Evolutionary conservation across 2,797 vertebrate species (phyloP).

Genomic region (Eulemur rubriventer): DNA sequence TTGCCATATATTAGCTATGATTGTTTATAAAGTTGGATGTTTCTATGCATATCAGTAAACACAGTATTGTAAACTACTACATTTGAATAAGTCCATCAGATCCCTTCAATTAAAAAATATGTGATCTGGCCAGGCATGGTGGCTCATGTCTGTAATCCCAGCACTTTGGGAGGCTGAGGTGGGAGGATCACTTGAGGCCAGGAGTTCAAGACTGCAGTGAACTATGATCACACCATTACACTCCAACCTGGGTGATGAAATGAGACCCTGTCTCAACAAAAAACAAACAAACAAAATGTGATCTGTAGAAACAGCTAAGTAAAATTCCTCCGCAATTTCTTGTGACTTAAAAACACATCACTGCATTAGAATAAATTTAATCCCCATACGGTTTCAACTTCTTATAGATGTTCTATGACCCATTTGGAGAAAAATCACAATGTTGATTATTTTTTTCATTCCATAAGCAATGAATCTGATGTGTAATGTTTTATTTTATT

Average conservation of each 20-base stretch:
- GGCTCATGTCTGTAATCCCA: neutral
- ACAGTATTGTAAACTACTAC: neutral
- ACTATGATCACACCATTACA: neutral
- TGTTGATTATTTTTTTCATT: neutral
- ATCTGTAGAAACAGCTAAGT: neutral
- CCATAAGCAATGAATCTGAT: neutral
- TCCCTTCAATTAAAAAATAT: neutral
- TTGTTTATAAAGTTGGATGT: neutral
- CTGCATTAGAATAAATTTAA: neutral
- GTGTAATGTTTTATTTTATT: too few species aligned
- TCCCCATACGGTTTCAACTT: neutral
- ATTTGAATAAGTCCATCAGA: neutral
- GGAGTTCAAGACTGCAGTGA: neutral
- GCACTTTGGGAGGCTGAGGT: neutral
- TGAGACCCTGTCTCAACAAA: neutral
- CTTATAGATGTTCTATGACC: neutral
- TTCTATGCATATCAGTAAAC: neutral
- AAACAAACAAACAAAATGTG: neutral
- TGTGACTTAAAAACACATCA: neutral
- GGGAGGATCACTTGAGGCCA: neutral
- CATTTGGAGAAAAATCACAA: neutral
- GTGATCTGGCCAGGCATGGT: neutral
- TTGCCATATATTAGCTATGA: neutral
- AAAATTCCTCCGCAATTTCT: neutral
- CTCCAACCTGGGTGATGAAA: neutral